A percentile compares a stretch with the other conserved stretches of the same genome.
These are phyloP conservation scores for Dinomys branickii DNA, from an alignment of 2,113 vertebrate species.

Conservation along the genomic window DNA sequence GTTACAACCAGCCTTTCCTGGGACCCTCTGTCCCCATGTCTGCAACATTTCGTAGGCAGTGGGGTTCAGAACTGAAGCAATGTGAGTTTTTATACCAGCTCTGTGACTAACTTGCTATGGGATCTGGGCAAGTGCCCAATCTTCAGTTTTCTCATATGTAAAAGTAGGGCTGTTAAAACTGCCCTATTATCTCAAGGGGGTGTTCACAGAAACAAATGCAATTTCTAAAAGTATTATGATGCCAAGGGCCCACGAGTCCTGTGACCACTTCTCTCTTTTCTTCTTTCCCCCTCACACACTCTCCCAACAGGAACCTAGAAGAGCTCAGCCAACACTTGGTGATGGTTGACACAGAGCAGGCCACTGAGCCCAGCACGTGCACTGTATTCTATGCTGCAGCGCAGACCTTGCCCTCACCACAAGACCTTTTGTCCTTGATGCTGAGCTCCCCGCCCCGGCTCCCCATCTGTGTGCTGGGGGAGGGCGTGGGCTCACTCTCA, in stretches of 20 bases:
- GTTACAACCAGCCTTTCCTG: neutral
- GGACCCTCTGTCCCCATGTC: neutral
- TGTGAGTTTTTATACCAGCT: conserved; percentile 19
- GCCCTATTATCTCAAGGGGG: neutral
- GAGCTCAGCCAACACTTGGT: neutral
- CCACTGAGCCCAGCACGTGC: neutral
- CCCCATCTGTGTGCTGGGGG: neutral
- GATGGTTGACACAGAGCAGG: neutral
- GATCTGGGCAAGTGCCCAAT: neutral
- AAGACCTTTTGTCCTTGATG: neutral
- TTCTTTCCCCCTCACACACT: neutral
- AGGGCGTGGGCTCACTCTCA: accelerated
- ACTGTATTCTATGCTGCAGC: neutral
- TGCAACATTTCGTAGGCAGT: neutral
- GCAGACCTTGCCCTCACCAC: too few species aligned
- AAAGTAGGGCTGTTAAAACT: conserved; percentile 25
- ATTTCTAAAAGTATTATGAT: neutral
- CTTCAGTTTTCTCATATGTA: conserved; percentile 20
- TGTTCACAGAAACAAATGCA: neutral
- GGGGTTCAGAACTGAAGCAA: neutral
- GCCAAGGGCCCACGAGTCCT: neutral
- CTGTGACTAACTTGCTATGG: conserved; percentile 21
- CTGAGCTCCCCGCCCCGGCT: neutral
- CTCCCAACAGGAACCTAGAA: neutral
- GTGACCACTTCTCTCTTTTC: neutral